Conservation (phyloP, 2,888 invertebrate genomes). For the Eupelmus urozonus region DNA sequence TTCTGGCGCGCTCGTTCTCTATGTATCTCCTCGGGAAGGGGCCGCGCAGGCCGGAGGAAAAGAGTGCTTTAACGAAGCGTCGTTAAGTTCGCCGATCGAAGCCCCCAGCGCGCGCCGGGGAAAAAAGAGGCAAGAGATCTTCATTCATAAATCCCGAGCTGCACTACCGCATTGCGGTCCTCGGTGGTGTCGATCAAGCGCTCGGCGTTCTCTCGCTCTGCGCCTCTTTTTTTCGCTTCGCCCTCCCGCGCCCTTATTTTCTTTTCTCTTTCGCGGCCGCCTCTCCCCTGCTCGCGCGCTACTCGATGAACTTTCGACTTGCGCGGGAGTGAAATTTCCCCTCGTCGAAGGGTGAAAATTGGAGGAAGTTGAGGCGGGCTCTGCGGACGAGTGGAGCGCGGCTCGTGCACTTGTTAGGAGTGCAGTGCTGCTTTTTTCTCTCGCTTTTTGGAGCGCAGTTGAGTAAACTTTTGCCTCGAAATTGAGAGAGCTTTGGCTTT, state of each 20-base stretch:
- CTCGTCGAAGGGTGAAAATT: conserved; percentile 14
- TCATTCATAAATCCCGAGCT: conserved; percentile 61
- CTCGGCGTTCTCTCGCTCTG: conserved; percentile 20
- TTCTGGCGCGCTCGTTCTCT: conserved; percentile 47
- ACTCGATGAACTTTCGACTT: conserved; percentile 16
- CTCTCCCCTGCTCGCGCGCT: too few species aligned
- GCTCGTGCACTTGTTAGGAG: conserved; percentile 17
- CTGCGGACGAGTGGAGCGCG: neutral
- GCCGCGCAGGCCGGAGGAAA: neutral
- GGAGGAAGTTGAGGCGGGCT: conserved; percentile 21
- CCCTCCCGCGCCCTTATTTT: conserved; percentile 6
- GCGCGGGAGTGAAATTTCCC: conserved; percentile 8
- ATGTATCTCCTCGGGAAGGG: conserved; percentile 60
- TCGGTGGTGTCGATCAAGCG: conserved; percentile 49
- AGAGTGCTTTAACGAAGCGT: conserved; percentile 72
- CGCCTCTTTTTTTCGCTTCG: conserved; percentile 24
- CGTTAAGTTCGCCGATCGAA: conserved; percentile 68
- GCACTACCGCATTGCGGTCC: conserved; percentile 58
- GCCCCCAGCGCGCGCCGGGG: too few species aligned
- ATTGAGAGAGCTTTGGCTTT: neutral
- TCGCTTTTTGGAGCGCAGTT: neutral
- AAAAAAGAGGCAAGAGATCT: conserved; percentile 57
- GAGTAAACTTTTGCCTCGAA: neutral
- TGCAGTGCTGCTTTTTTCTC: neutral
- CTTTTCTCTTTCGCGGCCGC: conserved; percentile 12